Evolutionary conservation across 2,888 invertebrate species (phyloP), one percentile per base, ranked within the genome.

Genomic region (Theodoxus fluviatilis): DNA sequence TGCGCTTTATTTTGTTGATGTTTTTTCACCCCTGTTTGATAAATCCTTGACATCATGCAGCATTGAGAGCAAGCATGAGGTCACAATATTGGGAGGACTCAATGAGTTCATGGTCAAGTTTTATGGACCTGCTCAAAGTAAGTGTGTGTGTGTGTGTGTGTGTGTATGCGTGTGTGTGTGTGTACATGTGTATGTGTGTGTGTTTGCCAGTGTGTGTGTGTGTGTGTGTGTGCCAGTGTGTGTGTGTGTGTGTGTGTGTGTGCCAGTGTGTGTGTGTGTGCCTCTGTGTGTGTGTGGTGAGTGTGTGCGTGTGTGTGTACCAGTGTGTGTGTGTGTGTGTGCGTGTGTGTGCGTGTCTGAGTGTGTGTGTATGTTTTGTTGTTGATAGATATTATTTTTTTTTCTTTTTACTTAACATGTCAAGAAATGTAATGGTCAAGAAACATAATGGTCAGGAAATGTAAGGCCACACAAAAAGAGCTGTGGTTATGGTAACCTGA

Each of bases 51-150:
- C 18, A 25, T 67, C 72, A 18, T n/a, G 76, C 89, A 95, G 95
- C 85, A 98, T 99, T 87, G 98, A 99, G 90, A 97, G 97, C 88
- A 98, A 98, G 89, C 98, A 99, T 89, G 98, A 99, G 89, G 99
- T 99, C 77, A 98, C 98, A 68, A 96, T 99, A 84, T 90, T 98
- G 75, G 96, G 97, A 72, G 98, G 98, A 69, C 91, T 99, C 74
- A 99, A 98, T 89, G 99, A 99, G 90, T 99, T 99, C 90, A 96
- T 96, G 88, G 99, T 99, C 76, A 99, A 99, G 90, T 99, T 99
- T 90, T 97, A 96, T 89, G 99, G 99, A 73, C 99, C 99, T 68
- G 91, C 94, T 84, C 96, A 95, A 88, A 98, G 96, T 95, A 79
- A 83, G 85, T 85, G 73, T 12, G 28, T 57, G 35, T 38, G 0